These are phyloP conservation scores for Choloepus hoffmanni DNA, from an alignment of 2,113 vertebrate genomes.

Conservation along the genomic window DNA sequence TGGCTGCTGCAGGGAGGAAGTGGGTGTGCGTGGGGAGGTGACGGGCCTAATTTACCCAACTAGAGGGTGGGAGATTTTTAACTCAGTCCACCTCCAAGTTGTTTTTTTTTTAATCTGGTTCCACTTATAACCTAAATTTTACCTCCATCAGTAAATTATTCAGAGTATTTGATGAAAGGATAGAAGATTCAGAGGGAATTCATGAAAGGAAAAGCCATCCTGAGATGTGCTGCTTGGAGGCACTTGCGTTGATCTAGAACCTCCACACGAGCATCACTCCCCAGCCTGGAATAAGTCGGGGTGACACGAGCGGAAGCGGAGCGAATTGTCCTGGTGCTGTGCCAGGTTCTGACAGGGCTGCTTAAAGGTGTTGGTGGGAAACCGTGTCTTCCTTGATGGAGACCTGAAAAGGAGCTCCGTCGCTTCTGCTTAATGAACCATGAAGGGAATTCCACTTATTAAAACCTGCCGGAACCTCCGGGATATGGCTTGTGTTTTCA, in stretches of 20 bases:
- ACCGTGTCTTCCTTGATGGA: background rate
- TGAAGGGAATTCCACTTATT: background rate
- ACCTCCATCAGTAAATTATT: background rate
- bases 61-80: background rate
- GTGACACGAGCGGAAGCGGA: background rate
- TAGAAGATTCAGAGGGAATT: background rate
- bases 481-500: background rate
- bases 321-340: background rate
- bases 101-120: background rate
- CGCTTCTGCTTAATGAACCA: background rate
- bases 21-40: background rate
- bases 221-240: background rate
- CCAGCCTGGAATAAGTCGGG: background rate
- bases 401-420: background rate
- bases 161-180: background rate
- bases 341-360: background rate
- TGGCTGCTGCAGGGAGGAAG: background rate
- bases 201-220: background rate
- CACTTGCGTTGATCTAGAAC: background rate
- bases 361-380: background rate
- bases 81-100: background rate
- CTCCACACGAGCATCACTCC: background rate
- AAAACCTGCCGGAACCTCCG: background rate
- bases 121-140: background rate
- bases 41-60: background rate